Conservation (phyloP, 2,113 vertebrate genomes). For the Leucopsar rothschildi region DNA sequence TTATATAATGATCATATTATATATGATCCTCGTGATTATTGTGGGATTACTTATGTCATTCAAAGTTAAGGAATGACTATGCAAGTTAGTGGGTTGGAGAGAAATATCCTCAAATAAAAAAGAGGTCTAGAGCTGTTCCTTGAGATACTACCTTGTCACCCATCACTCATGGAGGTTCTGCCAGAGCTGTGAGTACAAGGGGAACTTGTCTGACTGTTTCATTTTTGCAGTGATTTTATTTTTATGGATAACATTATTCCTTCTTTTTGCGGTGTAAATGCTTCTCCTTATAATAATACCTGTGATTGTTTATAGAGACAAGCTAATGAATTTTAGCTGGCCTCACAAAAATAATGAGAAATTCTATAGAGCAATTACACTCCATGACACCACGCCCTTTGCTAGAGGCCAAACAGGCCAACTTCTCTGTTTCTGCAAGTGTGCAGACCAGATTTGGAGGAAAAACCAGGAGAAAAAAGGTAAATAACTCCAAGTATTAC, state of each 20-base stretch:
- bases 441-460: neutral
- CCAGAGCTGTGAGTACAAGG: neutral
- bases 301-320: neutral
- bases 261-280: neutral
- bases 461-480: neutral
- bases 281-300: neutral
- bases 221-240: neutral
- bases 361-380: neutral
- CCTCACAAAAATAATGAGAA: neutral
- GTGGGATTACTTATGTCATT: neutral
- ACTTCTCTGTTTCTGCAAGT: neutral
- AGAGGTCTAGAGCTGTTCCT: neutral
- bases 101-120: neutral
- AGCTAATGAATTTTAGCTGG: neutral
- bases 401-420: neutral
- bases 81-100: neutral
- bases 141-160: neutral
- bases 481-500: slow-evolving; percentile 24
- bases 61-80: neutral
- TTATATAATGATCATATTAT: neutral
- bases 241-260: neutral
- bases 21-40: neutral
- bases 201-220: neutral
- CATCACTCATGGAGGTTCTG: neutral
- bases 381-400: neutral